Percentiles rank a stretch among this genome's conserved stretches.
Conservation (phyloP, 1,140 invertebrate genomes). For the Macrobrachium nipponense region DNA sequence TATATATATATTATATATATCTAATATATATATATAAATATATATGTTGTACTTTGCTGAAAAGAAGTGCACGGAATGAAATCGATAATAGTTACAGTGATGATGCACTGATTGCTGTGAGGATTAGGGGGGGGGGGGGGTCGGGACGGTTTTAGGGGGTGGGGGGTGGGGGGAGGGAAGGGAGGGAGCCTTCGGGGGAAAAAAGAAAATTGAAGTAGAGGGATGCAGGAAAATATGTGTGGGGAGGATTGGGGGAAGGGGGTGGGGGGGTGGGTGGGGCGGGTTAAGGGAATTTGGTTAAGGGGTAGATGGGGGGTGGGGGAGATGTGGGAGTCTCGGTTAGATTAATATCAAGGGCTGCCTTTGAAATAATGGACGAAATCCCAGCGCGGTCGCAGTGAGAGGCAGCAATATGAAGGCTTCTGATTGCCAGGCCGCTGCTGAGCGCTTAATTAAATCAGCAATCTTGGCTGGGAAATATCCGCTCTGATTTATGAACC, state of each 20-base stretch:
- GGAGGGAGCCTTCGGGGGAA: not conserved
- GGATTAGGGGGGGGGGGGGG: not conserved
- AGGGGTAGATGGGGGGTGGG: not conserved
- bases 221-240: not conserved
- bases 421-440: constrained; percentile 46
- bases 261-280: not conserved
- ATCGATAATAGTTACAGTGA: too few relatives aligned
- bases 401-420: constrained; percentile 49
- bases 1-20: not conserved
- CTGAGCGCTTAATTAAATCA: constrained; percentile 59
- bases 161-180: not conserved
- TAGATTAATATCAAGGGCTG: constrained; percentile 24
- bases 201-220: not conserved
- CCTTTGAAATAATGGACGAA: constrained; percentile 37
- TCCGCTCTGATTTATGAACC: constrained; percentile 54
- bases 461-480: constrained; percentile 58
- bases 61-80: too few relatives aligned
- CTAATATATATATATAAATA: too few relatives aligned
- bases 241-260: not conserved
- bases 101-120: not conserved
- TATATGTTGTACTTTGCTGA: too few relatives aligned
- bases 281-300: not conserved
- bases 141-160: not conserved
- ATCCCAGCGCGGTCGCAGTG: constrained; percentile 33
- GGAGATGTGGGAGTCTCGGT: not conserved